These are phyloP conservation scores for Dicaeum eximium DNA, from an alignment of 2,113 vertebrate genomes.

Conservation along the genomic window DNA sequence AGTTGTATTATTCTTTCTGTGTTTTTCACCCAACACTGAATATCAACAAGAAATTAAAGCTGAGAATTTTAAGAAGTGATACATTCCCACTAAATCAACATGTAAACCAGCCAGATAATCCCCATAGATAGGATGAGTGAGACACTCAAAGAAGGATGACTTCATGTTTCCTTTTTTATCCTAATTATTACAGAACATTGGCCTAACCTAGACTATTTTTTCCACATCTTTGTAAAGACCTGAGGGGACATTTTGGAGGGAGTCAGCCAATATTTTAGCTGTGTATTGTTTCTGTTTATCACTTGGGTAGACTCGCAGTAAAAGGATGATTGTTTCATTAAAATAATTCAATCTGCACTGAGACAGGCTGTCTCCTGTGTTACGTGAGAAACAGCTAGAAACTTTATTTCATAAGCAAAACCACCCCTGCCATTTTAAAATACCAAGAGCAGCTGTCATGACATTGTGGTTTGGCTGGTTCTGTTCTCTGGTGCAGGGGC, in stretches of 20 bases:
- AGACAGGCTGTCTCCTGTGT: conserved; percentile 27
- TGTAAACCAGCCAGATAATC: neutral
- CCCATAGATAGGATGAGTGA: neutral
- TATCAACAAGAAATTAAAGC: neutral
- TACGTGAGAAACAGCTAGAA: conserved; percentile 6
- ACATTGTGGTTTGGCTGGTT: neutral
- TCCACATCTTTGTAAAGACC: neutral
- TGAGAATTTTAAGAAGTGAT: neutral
- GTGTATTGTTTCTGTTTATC: conserved; percentile 10
- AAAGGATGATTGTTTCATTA: conserved; percentile 6
- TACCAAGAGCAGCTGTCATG: neutral
- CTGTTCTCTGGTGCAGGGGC: neutral
- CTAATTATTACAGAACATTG: neutral
- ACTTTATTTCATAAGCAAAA: conserved; percentile 25
- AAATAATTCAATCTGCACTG: conserved; percentile 7
- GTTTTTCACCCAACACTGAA: neutral
- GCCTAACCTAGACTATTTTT: neutral
- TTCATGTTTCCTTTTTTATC: neutral
- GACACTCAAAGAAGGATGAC: neutral
- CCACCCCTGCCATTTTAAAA: neutral
- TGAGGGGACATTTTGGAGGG: neutral
- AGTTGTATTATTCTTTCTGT: neutral
- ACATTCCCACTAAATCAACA: neutral
- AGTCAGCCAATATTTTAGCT: neutral
- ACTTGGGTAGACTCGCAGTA: neutral